A percentile compares a stretch with the other conserved stretches of the same genome.
Evolutionary conservation across 2,888 invertebrate genomes (phyloP).

Genomic region (Xestia ashworthii): DNA sequence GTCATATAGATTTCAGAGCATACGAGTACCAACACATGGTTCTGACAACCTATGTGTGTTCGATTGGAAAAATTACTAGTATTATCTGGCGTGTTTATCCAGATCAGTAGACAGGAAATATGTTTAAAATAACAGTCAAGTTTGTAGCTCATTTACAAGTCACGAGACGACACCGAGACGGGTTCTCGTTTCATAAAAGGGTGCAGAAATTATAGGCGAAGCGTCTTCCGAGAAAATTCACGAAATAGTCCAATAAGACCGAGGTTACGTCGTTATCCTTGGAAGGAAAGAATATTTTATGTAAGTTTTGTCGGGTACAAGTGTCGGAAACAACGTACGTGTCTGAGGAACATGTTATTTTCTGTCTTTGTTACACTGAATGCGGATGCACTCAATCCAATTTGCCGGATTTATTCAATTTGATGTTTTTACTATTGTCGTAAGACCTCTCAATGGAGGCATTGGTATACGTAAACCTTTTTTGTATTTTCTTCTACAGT

Average conservation of each 20-base stretch:
- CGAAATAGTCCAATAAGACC: constrained; percentile 39
- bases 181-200: constrained; percentile 15
- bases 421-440: background rate
- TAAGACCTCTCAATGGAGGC: background rate
- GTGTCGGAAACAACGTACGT: constrained; percentile 15
- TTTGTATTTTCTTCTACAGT: background rate
- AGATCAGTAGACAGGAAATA: constrained; percentile 59
- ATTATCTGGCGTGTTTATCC: constrained; percentile 62
- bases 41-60: constrained; percentile 44
- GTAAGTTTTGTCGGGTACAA: constrained; percentile 32
- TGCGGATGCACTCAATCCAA: constrained; percentile 24
- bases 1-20: background rate
- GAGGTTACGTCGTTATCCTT: constrained; percentile 44
- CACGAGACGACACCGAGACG: constrained; percentile 32
- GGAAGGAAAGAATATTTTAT: constrained; percentile 43
- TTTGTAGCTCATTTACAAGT: constrained; percentile 36
- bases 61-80: constrained; percentile 48
- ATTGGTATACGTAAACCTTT: background rate
- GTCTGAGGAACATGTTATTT: constrained; percentile 33
- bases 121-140: constrained; percentile 58
- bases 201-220: constrained; percentile 9
- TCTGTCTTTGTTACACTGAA: constrained; percentile 14
- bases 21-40: constrained; percentile 7
- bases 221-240: constrained; percentile 25
- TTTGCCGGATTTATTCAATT: constrained; percentile 25